Conservation (phyloP, 2,888 invertebrate species). For the Loripinus fragilis region DNA sequence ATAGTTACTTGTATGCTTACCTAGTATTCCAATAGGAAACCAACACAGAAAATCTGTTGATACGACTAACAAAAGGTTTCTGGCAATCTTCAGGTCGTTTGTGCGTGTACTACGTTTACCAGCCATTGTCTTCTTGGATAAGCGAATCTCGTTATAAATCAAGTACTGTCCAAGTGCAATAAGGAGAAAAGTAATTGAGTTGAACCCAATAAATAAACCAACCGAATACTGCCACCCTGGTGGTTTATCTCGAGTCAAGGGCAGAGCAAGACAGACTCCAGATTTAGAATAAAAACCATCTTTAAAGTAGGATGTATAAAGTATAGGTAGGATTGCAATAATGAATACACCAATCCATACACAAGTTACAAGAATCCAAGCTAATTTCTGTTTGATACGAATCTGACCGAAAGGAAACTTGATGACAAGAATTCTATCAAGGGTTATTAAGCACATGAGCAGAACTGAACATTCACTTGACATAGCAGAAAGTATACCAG, state of each 20-base stretch:
- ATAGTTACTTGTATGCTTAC: too few species aligned
- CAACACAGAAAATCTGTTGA: conserved; percentile 6
- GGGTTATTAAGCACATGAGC: too few species aligned
- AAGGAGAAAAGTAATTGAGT: not conserved
- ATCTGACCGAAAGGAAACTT: too few species aligned
- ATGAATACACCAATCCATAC: too few species aligned
- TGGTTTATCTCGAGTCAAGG: not conserved
- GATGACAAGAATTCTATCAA: too few species aligned
- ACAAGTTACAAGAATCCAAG: too few species aligned
- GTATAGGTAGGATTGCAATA: too few species aligned
- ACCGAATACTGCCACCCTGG: not conserved
- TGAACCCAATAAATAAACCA: not conserved
- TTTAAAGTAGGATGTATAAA: too few species aligned
- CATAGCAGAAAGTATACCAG: too few species aligned
- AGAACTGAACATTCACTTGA: too few species aligned
- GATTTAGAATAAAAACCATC: not conserved
- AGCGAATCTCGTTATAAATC: not conserved
- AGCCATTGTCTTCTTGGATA: not conserved
- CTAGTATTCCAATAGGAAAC: conserved; percentile 1
- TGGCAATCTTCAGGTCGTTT: not conserved
- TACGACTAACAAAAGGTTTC: not conserved
- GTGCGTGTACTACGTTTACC: not conserved
- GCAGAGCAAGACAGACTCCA: conserved; percentile 1
- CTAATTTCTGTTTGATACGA: too few species aligned
- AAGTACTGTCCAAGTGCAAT: not conserved